Evolutionary conservation across 2,113 vertebrate species (phyloP).

Genomic region (Azemiops feae): DNA sequence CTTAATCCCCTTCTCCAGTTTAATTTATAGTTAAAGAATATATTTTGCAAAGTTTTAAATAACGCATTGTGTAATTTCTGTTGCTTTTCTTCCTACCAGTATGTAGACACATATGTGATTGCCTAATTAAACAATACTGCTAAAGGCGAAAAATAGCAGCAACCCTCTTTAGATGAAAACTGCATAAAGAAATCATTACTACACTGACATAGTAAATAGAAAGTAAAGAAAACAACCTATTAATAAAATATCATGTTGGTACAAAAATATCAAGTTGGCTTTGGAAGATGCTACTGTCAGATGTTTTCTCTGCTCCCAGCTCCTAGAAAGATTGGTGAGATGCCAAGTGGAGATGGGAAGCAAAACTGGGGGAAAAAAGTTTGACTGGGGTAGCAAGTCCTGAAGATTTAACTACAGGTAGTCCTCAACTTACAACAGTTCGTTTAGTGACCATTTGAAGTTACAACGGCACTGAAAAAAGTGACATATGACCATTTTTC

Average conservation of each 20-base stretch:
- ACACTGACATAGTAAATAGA: conserved; percentile 33
- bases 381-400: neutral
- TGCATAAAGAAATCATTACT: conserved; percentile 40
- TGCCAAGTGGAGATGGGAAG: neutral
- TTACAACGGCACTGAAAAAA: neutral
- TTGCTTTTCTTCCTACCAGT: conserved; percentile 4
- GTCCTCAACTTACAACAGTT: neutral
- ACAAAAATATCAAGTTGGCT: neutral
- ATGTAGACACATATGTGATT: conserved; percentile 32
- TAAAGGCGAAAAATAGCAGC: conserved; percentile 39
- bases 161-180: conserved; percentile 44
- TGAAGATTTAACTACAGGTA: neutral
- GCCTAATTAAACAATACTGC: conserved; percentile 46
- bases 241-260: conserved; percentile 30
- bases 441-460: neutral
- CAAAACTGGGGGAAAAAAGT: neutral
- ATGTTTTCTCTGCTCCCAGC: neutral
- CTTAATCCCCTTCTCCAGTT: neutral
- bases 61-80: conserved; percentile 29
- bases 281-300: neutral
- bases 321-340: neutral
- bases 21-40: conserved; percentile 36
- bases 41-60: conserved; percentile 48
- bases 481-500: neutral
- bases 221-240: conserved; percentile 23